Conservation (phyloP, 2,888 invertebrate genomes). For the Antheraea yamamai region DNA sequence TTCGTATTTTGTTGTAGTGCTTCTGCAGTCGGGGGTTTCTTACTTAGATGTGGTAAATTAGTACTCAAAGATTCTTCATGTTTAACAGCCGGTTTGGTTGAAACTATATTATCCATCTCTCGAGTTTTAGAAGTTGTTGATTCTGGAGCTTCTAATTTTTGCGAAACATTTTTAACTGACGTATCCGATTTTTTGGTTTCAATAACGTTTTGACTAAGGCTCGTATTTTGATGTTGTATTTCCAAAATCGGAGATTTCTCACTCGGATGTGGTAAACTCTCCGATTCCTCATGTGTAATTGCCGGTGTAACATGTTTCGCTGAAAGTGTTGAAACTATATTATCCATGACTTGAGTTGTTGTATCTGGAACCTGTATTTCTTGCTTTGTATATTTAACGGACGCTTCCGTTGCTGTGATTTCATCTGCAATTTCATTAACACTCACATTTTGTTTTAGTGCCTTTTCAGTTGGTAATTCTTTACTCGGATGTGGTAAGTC, state of each 20-base stretch:
- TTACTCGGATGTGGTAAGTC: background rate
- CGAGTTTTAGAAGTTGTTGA: background rate
- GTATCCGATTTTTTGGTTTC: background rate
- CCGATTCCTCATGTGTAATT: no score
- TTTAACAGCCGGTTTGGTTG: background rate
- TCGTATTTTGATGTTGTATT: conserved; percentile 51
- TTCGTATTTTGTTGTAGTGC: background rate
- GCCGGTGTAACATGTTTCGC: no score
- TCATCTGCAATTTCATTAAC: background rate
- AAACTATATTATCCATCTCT: background rate
- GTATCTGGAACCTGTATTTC: background rate
- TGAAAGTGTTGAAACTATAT: no score
- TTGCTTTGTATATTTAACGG: background rate
- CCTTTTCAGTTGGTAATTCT: background rate
- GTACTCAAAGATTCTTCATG: background rate
- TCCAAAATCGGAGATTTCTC: conserved; percentile 57
- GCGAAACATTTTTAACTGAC: background rate
- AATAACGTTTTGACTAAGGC: background rate
- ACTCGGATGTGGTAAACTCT: conserved; percentile 26
- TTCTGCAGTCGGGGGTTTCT: background rate
- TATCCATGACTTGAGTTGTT: no score
- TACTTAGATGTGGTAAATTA: background rate
- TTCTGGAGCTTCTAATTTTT: background rate
- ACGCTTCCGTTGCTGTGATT: no score
- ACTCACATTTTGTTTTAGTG: background rate